phyloP scores from a whole-genome alignment of 2,797 vertebrate species.

The Bufotes viridis region DNA sequence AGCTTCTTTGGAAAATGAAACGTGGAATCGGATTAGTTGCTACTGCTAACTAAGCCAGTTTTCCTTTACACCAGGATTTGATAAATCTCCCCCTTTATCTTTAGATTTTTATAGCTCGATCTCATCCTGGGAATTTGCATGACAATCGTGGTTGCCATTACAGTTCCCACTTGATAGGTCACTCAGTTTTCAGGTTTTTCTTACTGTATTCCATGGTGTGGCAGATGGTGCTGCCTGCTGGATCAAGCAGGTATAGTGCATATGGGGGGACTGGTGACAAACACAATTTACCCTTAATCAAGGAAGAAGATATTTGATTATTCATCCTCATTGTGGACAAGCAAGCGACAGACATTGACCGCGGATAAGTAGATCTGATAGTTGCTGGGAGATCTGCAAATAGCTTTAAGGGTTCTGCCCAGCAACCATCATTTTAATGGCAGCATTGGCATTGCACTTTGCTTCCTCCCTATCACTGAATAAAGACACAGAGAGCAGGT shows the following conservation, averaged over 20 bases:
- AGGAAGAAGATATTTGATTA: not conserved
- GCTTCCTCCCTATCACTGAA: not conserved
- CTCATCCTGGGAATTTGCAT: not conserved
- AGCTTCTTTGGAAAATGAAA: too few species aligned
- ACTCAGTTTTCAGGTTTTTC: not conserved
- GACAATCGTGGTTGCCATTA: not conserved
- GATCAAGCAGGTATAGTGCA: not conserved
- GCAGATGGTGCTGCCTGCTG: conserved; percentile 3
- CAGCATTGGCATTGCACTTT: not conserved
- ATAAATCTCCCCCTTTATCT: too few species aligned
- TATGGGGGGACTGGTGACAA: not conserved
- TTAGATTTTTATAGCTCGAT: too few species aligned
- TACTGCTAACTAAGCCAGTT: too few species aligned
- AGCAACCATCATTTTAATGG: conserved; percentile 26
- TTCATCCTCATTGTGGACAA: not conserved
- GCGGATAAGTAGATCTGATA: not conserved
- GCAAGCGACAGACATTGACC: not conserved
- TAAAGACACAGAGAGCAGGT: not conserved
- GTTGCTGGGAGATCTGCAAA: conserved; percentile 20
- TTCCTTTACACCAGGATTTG: too few species aligned
- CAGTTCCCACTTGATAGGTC: not conserved
- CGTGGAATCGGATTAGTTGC: too few species aligned
- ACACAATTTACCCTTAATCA: not conserved
- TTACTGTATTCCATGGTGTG: not conserved
- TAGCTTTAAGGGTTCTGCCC: not conserved